Evolutionary conservation across 1,140 invertebrate species (phyloP), one percentile per base, ranked within the genome.

Genomic region (Galendromus occidentalis): DNA sequence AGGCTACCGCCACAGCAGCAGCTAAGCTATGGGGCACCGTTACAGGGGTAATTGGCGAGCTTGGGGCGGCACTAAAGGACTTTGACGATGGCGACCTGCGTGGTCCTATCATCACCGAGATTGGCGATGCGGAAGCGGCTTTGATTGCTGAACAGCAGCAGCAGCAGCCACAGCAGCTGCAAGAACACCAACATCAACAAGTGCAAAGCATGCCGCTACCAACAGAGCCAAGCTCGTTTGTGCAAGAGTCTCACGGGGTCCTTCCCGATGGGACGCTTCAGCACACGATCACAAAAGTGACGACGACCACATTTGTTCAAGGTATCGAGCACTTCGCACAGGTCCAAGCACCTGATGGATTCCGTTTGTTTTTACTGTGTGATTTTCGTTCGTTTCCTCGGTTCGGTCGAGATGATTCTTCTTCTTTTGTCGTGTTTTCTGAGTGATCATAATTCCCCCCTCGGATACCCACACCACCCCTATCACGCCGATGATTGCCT

Each of bases 281-380:
- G 68, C 67, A 69, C 42, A 67, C 64, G 6, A 67, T 68, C 20
- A 68, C 67, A 18, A 42, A 55, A 47, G 66, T 64, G n/a, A 69
- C 64, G 17, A 68, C 65, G 22, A 68, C 68, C 14, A 68, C 68
- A 22, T 44, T 67, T 64, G 44, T 66, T 20, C 68, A 68, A 67
- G 47, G 64, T 55, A 30, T 63, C 9, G 65, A 63, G 51, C 67
- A 45, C 45, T 63, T 69, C 12, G 33, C 64, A 17, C 69, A 70
- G 65, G 67, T 64, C 17, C 69, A 71, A 67, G 68, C 70, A 14
- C 68, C 9, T 39, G 9, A 9, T 39, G 4, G 4, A 39, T 39
- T 39, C 33, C 9, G 33, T 39, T 39, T 39, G 33, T 6, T 4
- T 39, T 9, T 9, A 4, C 33, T 39, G 4, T 9, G 9, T 39